A percentile compares a stretch with the other conserved stretches of the same genome.
Conservation (phyloP, 2,113 vertebrate genomes). For the Pyxicephalus adspersus region DNA sequence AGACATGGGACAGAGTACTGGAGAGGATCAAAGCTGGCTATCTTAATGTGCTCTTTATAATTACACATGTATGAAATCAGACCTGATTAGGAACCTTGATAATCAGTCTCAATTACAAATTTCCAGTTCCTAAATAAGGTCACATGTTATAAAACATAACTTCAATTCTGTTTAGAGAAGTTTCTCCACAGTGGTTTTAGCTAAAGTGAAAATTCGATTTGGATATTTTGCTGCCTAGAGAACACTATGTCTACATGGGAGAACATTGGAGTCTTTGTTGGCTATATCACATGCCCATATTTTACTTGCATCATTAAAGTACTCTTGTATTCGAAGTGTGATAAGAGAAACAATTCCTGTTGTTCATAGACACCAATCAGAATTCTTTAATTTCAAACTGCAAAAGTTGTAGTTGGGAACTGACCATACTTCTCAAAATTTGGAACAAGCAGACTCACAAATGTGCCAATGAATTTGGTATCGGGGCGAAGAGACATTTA, state of each 20-base stretch:
- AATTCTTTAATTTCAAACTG: no score
- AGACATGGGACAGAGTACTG: neutral
- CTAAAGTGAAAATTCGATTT: neutral
- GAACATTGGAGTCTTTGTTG: no score
- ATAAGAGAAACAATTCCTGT: no score
- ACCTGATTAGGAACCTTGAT: conserved; percentile 27
- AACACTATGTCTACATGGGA: neutral
- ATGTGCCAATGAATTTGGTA: no score
- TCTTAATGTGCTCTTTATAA: conserved; percentile 3
- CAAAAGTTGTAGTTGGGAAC: no score
- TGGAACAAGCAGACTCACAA: no score
- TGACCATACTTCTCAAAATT: no score
- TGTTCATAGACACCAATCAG: no score
- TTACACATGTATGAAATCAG: neutral
- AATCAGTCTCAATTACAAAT: neutral
- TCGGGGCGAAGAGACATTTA: no score
- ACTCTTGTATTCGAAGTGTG: no score
- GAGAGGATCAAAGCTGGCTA: conserved; percentile 1
- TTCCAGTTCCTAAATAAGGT: neutral
- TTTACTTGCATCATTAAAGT: no score
- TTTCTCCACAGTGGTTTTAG: neutral
- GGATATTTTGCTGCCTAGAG: neutral
- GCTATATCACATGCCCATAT: no score
- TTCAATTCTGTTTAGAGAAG: neutral
- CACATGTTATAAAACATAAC: neutral